Evolutionary conservation across 2,113 vertebrate species (phyloP).

Genomic region (Tetrax tetrax): DNA sequence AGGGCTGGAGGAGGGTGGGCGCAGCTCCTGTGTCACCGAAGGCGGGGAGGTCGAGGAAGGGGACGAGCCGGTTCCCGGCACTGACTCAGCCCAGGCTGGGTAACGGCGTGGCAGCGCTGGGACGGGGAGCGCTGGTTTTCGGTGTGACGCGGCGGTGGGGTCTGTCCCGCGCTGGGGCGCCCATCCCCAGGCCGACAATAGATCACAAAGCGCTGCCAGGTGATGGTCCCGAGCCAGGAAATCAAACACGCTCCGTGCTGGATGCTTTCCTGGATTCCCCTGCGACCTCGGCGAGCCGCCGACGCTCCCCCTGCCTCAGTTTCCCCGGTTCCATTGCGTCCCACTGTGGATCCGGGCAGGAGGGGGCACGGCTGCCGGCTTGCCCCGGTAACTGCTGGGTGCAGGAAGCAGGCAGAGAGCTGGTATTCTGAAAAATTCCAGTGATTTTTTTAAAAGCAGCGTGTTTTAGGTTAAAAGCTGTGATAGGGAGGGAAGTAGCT

Average conservation of each 20-base stretch:
- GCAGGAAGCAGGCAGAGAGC: neutral
- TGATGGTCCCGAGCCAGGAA: neutral
- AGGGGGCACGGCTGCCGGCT: neutral
- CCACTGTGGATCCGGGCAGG: accelerated
- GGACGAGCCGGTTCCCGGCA: neutral
- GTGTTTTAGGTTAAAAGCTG: neutral
- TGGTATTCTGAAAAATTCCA: accelerated
- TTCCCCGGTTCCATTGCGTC: accelerated
- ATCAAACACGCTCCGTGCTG: neutral
- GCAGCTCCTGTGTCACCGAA: neutral
- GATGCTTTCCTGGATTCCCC: neutral
- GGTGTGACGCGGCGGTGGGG: accelerated
- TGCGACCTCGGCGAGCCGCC: neutral
- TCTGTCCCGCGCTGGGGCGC: neutral
- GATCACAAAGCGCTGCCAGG: neutral
- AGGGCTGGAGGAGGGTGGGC: neutral
- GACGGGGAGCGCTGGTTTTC: neutral
- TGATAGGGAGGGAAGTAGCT: neutral
- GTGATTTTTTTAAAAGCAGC: too few relatives aligned
- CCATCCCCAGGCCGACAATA: accelerated
- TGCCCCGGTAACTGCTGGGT: neutral
- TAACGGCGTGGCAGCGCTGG: neutral
- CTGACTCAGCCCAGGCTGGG: neutral
- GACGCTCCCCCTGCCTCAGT: neutral
- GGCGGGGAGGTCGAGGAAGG: neutral